Conservation (phyloP, 2,888 invertebrate genomes). For the Leptarthrus brevirostris region DNA sequence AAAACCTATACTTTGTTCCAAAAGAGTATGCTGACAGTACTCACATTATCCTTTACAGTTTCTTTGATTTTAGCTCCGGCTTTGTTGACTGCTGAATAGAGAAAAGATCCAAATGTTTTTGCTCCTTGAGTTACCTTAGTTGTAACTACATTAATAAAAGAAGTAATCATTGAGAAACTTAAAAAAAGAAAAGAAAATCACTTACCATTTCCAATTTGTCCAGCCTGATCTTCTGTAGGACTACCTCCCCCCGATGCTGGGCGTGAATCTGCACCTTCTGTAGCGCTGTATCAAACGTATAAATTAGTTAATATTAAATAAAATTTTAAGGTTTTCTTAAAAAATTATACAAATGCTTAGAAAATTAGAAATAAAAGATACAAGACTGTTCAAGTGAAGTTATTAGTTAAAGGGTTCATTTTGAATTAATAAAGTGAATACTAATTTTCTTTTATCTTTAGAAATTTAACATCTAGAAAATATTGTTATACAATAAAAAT, state of each 20-base stretch:
- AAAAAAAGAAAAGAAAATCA: conserved; percentile 60
- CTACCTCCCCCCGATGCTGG: conserved; percentile 82
- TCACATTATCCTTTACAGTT: conserved; percentile 95
- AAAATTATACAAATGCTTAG: too few relatives aligned
- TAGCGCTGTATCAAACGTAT: conserved; percentile 78
- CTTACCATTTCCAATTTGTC: conserved; percentile 80
- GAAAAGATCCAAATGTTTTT: conserved; percentile 90
- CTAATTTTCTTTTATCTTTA: too few relatives aligned
- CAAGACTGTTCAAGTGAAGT: too few relatives aligned
- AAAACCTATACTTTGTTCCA: too few relatives aligned
- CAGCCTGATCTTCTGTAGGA: conserved; percentile 83
- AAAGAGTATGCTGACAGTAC: too few relatives aligned
- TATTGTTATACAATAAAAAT: too few relatives aligned
- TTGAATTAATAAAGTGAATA: too few relatives aligned
- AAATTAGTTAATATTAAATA: too few relatives aligned
- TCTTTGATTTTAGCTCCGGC: conserved; percentile 97
- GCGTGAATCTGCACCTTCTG: conserved; percentile 90
- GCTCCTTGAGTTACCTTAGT: conserved; percentile 90
- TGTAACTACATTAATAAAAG: conserved; percentile 72
- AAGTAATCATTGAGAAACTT: conserved; percentile 58
- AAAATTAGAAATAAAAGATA: too few relatives aligned
- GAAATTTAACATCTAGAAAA: too few relatives aligned
- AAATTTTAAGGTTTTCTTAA: too few relatives aligned
- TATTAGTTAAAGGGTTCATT: too few relatives aligned
- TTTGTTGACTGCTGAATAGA: conserved; percentile 95